Percentiles rank a stretch among this genome's conserved stretches.
Evolutionary conservation across 2,888 invertebrate species (phyloP).

Genomic region (Hybos culiciformis): DNA sequence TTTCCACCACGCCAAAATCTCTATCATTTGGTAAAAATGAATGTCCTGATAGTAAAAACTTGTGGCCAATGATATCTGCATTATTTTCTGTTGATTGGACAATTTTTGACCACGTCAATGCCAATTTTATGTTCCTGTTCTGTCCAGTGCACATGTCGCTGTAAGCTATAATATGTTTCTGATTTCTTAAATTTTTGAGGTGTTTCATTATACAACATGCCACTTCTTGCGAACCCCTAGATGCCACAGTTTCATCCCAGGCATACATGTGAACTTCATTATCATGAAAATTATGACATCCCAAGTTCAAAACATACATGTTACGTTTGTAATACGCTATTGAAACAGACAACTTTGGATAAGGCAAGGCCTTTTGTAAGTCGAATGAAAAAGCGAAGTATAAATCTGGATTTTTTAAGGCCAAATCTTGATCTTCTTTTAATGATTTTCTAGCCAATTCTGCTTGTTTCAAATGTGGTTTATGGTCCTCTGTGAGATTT

Average conservation of each 20-base stretch:
- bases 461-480: conserved; percentile 19
- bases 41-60: conserved; percentile 17
- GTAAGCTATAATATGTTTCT: conserved; percentile 13
- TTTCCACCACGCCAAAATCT: conserved; percentile 15
- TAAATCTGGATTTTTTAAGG: conserved; percentile 6
- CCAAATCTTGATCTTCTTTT: conserved; percentile 8
- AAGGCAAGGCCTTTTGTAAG: conserved; percentile 6
- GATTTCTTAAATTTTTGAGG: conserved; percentile 16
- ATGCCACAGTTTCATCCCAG: conserved; percentile 16
- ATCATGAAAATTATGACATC: conserved; percentile 3
- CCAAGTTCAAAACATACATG: conserved; percentile 5
- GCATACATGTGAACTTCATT: neutral
- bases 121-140: conserved; percentile 8
- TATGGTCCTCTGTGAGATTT: conserved; percentile 15
- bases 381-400: conserved; percentile 8
- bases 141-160: conserved; percentile 11
- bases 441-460: conserved; percentile 18
- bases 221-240: conserved; percentile 14
- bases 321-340: conserved; percentile 6
- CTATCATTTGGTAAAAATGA: conserved; percentile 17
- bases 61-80: conserved; percentile 12
- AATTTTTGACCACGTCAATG: conserved; percentile 8
- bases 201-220: conserved; percentile 17
- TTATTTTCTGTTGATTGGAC: conserved; percentile 8
- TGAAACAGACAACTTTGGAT: conserved; percentile 5